Conservation (phyloP, 2,113 vertebrate species). For the Urocolius indicus region DNA sequence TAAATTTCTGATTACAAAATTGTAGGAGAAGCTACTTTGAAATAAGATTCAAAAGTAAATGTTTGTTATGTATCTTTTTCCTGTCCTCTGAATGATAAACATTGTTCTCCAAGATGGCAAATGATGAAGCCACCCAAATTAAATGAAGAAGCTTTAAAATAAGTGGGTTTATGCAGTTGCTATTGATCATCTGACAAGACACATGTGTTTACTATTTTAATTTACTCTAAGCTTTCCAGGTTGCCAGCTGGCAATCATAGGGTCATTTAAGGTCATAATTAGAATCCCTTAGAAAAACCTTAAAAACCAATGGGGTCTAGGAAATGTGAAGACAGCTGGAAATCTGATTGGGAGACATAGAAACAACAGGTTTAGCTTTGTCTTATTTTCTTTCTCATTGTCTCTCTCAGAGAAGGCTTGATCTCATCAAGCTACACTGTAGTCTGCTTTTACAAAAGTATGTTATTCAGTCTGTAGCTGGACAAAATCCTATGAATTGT, state of each 20-base stretch:
- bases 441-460: neutral
- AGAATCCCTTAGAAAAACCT: neutral
- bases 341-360: neutral
- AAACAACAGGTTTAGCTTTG: no score
- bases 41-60: neutral
- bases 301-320: neutral
- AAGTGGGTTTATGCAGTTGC: neutral
- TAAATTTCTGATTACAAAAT: neutral
- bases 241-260: neutral
- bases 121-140: neutral
- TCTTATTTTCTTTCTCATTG: neutral
- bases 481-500: neutral
- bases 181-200: neutral
- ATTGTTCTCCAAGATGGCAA: neutral
- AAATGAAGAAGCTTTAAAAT: neutral
- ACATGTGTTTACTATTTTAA: neutral
- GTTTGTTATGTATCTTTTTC: neutral
- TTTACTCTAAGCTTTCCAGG: neutral
- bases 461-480: neutral
- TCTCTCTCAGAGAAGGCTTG: neutral
- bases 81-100: neutral
- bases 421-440: neutral
- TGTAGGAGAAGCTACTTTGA: neutral
- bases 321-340: neutral
- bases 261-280: neutral